Evolutionary conservation across 2,113 vertebrate genomes (phyloP), one percentile per base, ranked within the genome.

Genomic region (Vulpes vulpes): DNA sequence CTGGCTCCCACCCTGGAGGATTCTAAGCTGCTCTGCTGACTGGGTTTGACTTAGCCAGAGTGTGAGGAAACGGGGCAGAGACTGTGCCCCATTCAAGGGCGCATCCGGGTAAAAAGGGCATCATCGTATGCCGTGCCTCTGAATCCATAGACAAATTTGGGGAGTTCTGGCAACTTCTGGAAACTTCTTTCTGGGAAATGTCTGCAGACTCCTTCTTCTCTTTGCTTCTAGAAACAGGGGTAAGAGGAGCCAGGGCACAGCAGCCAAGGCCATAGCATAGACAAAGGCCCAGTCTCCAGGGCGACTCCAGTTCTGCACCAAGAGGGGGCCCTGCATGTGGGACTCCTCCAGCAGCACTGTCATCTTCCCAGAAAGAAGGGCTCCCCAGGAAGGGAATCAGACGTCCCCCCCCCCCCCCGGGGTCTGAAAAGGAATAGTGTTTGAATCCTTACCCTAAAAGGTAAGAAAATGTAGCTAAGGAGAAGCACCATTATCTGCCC

Each of bases 91-190:
- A 35, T 35, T 35, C 35, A 35, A 35, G 35, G 90, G n/a, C 30
- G 53, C 2, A 25, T 7, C 22, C 12, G 9, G 43, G 51, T 25
- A 59, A 16, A 2, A 5, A 43, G 14, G 49, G 14, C 22, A 2
- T 3, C 57, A 7, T 7, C 12, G 1, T 16, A 1, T 0, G 2
- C 30, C 8, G 3, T 5, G 16, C n/a, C 8, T 25, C 8, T 30
- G 30, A 10, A 10, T 35, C 22, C n/a, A 32, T 3, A 51, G 14
- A n/a, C 8, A 35, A 73, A 12, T n/a, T 73, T 79, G 38, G 67
- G 60, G 55, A 71, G 30, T 93, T 71, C 62, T 81, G 59, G 59
- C 67, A 71, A 49, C 38, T 60, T 87, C 73, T 81, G 83, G 79
- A 82, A 43, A 43, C 38, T 43, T 64, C 53, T 65, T 91, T 91